Evolutionary conservation across 2,888 invertebrate species (phyloP).

Genomic region (Thereva unica): DNA sequence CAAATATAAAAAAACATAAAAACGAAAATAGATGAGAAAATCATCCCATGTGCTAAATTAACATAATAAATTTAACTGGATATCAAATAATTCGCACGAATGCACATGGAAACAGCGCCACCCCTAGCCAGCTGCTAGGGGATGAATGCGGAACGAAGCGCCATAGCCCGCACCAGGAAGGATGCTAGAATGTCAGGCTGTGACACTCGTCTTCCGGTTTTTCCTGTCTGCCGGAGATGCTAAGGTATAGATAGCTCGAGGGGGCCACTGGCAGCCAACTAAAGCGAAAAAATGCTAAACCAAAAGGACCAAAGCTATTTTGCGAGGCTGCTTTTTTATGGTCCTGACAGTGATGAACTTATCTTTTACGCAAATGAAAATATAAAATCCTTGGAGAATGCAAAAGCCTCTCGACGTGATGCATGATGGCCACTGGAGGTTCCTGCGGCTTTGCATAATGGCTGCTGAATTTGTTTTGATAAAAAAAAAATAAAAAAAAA

Average conservation of each 20-base stretch:
- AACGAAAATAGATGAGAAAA: constrained; percentile 5
- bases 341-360: constrained; percentile 24
- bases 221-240: not conserved
- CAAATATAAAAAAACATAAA: constrained; percentile 14
- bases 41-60: constrained; percentile 20
- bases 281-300: constrained; percentile 9
- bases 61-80: constrained; percentile 27
- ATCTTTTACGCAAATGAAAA: constrained; percentile 25
- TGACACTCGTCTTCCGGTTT: not conserved
- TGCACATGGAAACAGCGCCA: not conserved
- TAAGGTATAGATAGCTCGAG: not conserved
- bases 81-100: constrained; percentile 23
- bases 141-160: no score
- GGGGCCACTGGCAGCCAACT: not conserved
- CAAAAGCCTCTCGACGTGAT: not conserved
- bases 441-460: constrained; percentile 16
- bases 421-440: not conserved
- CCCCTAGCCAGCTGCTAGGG: no score
- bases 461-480: no score
- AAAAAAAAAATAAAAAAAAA: no score
- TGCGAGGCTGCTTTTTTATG: constrained; percentile 1
- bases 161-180: no score
- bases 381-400: not conserved
- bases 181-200: not conserved
- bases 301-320: not conserved